Evolutionary conservation across 2,888 invertebrate species (phyloP).

Genomic region (Agonopterix subpropinquella): DNA sequence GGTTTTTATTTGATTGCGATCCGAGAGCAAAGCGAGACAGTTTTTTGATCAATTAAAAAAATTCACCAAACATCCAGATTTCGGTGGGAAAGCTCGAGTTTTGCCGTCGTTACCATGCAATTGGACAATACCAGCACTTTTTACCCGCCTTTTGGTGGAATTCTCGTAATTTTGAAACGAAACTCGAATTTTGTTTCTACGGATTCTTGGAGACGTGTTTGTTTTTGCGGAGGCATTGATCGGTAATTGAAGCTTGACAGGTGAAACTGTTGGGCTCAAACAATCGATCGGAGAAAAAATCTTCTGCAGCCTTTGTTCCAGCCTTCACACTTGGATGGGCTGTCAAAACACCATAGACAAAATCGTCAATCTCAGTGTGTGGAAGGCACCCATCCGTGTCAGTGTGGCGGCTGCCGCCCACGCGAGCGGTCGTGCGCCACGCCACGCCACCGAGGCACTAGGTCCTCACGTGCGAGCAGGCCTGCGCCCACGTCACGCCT

Average conservation of each 20-base stretch:
- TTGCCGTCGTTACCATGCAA: conserved; percentile 42
- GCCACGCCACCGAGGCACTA: neutral
- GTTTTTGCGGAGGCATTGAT: conserved; percentile 19
- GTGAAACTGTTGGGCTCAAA: conserved; percentile 12
- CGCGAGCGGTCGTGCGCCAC: conserved; percentile 50
- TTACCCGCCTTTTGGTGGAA: conserved; percentile 41
- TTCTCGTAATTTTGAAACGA: conserved; percentile 34
- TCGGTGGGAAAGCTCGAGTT: conserved; percentile 63
- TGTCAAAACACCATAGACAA: conserved; percentile 28
- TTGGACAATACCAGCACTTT: conserved; percentile 48
- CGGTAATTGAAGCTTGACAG: conserved; percentile 31
- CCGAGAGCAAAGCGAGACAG: conserved; percentile 45
- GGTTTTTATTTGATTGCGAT: conserved; percentile 71
- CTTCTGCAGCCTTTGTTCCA: neutral
- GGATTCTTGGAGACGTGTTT: neutral
- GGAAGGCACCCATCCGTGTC: conserved; percentile 29
- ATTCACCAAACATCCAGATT: conserved; percentile 44
- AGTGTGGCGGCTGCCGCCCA: conserved; percentile 58
- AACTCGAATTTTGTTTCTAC: conserved; percentile 26
- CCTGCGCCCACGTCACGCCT: conserved; percentile 66
- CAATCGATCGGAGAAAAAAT: neutral
- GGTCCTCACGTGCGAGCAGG: conserved; percentile 7
- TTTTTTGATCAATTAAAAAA: conserved; percentile 60
- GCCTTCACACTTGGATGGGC: conserved; percentile 18
- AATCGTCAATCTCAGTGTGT: conserved; percentile 23